Base-by-base conservation (phyloP, 2,113 vertebrate genomes). In the Naja naja region DNA sequence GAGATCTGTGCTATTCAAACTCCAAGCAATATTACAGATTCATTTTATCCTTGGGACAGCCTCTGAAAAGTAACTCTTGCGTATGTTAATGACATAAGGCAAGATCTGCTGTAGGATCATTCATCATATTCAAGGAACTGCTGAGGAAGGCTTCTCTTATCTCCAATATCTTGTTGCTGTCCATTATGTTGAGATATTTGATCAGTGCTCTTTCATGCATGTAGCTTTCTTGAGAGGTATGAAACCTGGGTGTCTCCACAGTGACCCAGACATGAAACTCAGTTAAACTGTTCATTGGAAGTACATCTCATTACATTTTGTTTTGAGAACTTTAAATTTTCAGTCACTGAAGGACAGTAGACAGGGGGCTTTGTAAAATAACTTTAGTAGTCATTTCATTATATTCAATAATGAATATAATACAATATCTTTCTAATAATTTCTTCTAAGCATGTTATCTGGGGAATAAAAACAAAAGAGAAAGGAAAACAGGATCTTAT, bases 21-120 rank as follows among this genome's bases (percentile, higher is more conserved):
- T 81, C 25, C n/a, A 89, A 96, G 55, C 0, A 0, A 92, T 94
- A 96, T 96, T 91, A 92, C 93, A 55, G 92, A 96, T 96, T 95
- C 91, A 93, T 96, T 96, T 94, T 88, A 92, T 93, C 92, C 94
- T 86, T 93, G 93, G 91, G 95, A 94, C 91, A 92, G 93, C 92
- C 93, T 85, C 93, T 93, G 91, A 95, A 93, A 92, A 94, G 30
- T 93, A 93, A 69, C 30, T 94, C 86, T 58, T 95, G 94, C 93
- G 95, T 95, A 94, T 90, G 96, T 96, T 96, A 95, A 34, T 93
- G 94, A 94, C 93, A 94, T 87, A 96, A 96, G 95, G 81, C 93
- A 96, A 96, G 95, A 96, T 93, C 58, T 91, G 18, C 88, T 43
- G 3, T 22, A 81, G 74, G 92, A 91, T 93, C 95, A 22, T 93